Conservation (phyloP, 2,888 invertebrate species). For the Acleris emargana region DNA sequence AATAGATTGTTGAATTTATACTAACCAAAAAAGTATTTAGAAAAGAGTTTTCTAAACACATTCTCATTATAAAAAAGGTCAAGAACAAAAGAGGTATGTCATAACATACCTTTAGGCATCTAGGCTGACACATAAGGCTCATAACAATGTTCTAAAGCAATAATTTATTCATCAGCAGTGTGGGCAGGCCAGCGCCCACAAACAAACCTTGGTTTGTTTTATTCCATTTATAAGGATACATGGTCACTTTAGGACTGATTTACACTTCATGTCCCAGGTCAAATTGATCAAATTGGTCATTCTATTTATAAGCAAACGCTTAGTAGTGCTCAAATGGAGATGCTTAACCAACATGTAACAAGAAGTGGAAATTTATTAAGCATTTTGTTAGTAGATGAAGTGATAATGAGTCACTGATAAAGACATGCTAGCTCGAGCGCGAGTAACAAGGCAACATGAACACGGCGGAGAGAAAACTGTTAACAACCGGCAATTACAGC, state of each 20-base stretch:
- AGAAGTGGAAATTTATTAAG: conserved; percentile 18
- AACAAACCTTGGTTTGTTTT: conserved; percentile 69
- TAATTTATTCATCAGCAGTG: conserved; percentile 78
- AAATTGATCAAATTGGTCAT: conserved; percentile 14
- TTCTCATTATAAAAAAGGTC: conserved; percentile 44
- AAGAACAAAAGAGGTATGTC: conserved; percentile 53
- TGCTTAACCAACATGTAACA: conserved; percentile 18
- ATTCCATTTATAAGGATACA: conserved; percentile 58
- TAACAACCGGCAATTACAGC: conserved; percentile 74
- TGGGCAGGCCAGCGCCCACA: conserved; percentile 77
- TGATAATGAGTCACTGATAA: conserved; percentile 27
- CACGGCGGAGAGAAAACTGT: conserved; percentile 58
- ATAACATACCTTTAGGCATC: conserved; percentile 55
- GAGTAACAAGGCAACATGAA: conserved; percentile 52
- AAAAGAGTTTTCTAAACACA: conserved; percentile 36
- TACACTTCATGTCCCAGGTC: conserved; percentile 26
- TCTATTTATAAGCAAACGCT: conserved; percentile 2
- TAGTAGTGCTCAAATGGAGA: not conserved
- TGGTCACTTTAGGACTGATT: conserved; percentile 44
- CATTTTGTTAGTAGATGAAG: conserved; percentile 22
- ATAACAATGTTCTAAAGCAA: conserved; percentile 74
- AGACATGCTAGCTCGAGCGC: conserved; percentile 38
- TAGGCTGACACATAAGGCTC: conserved; percentile 68
- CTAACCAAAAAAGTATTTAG: not conserved
- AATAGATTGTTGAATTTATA: no score